phyloP scores from a whole-genome alignment of 1,140 invertebrate species.

The Pseudoatta argentina region DNA sequence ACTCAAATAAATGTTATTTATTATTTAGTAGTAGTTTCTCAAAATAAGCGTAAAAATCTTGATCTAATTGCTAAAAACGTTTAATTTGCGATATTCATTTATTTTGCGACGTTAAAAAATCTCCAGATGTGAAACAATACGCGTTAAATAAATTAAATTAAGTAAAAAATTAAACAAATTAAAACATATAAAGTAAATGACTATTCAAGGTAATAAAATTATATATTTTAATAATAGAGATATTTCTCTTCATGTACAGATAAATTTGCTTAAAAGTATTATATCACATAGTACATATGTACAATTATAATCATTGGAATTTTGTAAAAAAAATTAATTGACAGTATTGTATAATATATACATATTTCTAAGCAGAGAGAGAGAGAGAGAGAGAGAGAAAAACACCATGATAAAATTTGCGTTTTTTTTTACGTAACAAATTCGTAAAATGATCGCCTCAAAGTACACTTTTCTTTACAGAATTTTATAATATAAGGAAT shows the following conservation, averaged over 20 bases:
- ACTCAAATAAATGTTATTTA: too few species aligned
- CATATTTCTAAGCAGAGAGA: background rate
- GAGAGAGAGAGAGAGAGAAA: background rate
- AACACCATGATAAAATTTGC: background rate
- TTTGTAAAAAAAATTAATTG: background rate
- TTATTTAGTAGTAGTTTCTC: too few species aligned
- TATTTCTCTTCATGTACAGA: background rate
- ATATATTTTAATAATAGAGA: background rate
- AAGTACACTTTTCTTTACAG: background rate
- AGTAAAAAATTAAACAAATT: background rate
- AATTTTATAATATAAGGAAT: constrained; percentile 16
- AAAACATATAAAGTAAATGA: background rate
- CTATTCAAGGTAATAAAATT: background rate
- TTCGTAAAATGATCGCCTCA: background rate
- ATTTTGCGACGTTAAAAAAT: background rate
- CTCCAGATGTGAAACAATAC: background rate
- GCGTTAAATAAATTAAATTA: background rate
- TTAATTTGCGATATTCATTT: background rate
- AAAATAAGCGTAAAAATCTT: background rate
- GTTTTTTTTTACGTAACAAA: background rate
- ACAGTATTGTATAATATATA: background rate
- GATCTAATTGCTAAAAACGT: background rate
- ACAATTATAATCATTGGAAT: background rate
- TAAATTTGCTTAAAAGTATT: background rate
- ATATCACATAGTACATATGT: background rate